phyloP scores from a whole-genome alignment of 2,888 invertebrate species.

The Sphaeridia pumilis region DNA sequence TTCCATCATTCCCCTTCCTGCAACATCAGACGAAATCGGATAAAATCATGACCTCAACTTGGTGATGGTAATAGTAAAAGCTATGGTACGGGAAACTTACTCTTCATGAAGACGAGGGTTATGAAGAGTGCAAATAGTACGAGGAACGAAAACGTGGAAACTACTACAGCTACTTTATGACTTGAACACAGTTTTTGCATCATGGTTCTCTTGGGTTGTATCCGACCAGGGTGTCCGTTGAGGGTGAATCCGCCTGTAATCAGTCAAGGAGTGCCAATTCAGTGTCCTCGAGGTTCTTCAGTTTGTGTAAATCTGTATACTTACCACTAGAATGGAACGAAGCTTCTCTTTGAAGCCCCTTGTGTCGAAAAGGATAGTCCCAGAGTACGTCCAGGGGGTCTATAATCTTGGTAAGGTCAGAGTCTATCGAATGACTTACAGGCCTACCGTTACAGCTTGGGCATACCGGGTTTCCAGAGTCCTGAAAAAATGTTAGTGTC shows the following conservation, averaged over 20 bases:
- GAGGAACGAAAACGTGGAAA: slow-evolving; percentile 35
- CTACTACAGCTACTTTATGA: slow-evolving; percentile 36
- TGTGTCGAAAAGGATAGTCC: slow-evolving; percentile 29
- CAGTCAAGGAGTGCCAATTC: background rate
- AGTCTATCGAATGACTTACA: slow-evolving; percentile 22
- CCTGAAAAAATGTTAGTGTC: slow-evolving; percentile 3
- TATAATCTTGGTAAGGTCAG: slow-evolving; percentile 10
- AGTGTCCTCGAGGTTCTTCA: too few relatives aligned
- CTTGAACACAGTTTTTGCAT: slow-evolving; percentile 35
- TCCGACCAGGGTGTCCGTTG: slow-evolving; percentile 11
- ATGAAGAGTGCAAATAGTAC: slow-evolving; percentile 35
- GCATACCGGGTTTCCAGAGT: slow-evolving; percentile 17
- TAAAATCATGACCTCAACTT: background rate
- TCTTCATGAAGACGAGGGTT: slow-evolving; percentile 35
- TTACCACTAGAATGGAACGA: slow-evolving; percentile 32
- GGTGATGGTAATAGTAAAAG: background rate
- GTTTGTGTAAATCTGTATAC: too few relatives aligned
- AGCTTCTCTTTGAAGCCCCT: slow-evolving; percentile 28
- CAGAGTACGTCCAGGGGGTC: slow-evolving; percentile 18
- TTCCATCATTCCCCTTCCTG: slow-evolving; percentile 36
- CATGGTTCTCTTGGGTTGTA: slow-evolving; percentile 17
- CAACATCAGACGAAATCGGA: slow-evolving; percentile 13
- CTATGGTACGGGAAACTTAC: slow-evolving; percentile 18
- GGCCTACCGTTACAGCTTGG: slow-evolving; percentile 34
- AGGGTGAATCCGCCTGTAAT: slow-evolving; percentile 11